Evolutionary conservation across 2,797 vertebrate genomes (phyloP).

Genomic region (Melopsittacus undulatus): DNA sequence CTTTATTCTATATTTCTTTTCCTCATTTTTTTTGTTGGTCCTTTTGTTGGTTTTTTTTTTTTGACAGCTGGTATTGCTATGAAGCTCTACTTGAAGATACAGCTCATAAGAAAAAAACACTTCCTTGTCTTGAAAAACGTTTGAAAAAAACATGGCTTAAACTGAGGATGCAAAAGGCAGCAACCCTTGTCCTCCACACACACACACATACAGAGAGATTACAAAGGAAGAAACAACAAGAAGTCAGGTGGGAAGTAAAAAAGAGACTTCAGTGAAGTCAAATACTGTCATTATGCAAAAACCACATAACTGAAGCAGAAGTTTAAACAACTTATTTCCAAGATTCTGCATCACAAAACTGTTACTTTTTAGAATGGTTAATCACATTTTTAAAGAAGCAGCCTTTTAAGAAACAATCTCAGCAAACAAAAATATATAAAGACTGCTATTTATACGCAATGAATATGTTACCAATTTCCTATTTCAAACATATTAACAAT

Average conservation of each 20-base stretch:
- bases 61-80: not conserved
- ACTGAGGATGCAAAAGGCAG: not conserved
- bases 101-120: not conserved
- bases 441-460: fast-evolving
- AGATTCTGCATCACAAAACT: not conserved
- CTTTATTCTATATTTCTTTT: not conserved
- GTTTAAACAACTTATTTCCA: not conserved
- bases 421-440: not conserved
- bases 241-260: not conserved
- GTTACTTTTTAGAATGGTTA: not conserved
- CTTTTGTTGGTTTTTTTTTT: not conserved
- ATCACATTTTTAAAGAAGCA: not conserved
- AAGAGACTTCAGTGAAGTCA: not conserved
- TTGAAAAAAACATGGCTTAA: not conserved
- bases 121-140: not conserved
- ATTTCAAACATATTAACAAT: no score
- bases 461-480: no score
- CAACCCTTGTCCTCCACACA: not conserved
- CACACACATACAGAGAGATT: not conserved
- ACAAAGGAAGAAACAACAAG: not conserved
- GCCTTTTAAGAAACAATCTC: not conserved
- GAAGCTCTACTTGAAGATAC: not conserved
- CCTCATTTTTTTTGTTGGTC: not conserved
- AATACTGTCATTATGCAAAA: not conserved
- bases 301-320: not conserved